A percentile compares a stretch with the other conserved stretches of the same genome.
phyloP scores from a whole-genome alignment of 2,797 vertebrate species.

The Lacerta viridis region DNA sequence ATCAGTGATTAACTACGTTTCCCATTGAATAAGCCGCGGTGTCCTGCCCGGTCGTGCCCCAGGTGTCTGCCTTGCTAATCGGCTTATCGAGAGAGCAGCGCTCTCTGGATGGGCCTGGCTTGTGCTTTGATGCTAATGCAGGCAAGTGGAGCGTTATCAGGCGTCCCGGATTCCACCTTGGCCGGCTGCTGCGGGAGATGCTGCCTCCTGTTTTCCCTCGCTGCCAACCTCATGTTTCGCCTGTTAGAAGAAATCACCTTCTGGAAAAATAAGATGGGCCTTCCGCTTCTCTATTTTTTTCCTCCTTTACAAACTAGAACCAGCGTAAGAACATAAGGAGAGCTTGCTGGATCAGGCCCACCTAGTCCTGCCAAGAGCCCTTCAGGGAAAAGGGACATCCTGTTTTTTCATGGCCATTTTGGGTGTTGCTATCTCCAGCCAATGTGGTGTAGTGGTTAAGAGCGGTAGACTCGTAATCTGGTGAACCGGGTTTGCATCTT shows the following conservation, averaged over 20 bases:
- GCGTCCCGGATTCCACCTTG: constrained; percentile 4
- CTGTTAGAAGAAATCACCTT: not conserved
- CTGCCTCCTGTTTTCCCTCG: not conserved
- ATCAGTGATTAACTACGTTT: not conserved
- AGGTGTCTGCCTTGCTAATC: not conserved
- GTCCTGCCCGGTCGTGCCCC: not conserved
- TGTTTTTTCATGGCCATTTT: no score
- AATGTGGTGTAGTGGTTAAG: no score
- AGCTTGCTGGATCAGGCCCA: not conserved
- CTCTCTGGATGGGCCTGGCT: not conserved
- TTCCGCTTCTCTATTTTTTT: not conserved
- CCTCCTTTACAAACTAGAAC: not conserved
- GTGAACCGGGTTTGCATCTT: no score
- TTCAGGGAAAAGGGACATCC: not conserved
- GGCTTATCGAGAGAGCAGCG: not conserved
- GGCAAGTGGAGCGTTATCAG: constrained; percentile 6
- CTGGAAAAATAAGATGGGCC: not conserved
- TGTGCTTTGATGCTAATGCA: not conserved
- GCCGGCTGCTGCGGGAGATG: not conserved
- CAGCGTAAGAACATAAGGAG: no score
- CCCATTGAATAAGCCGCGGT: not conserved
- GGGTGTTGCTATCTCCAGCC: no score
- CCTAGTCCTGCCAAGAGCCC: not conserved
- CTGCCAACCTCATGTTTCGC: not conserved
- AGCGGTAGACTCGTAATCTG: no score